A percentile compares a stretch with the other conserved stretches of the same genome.
Conservation (phyloP, 2,888 invertebrate species). For the Cantharis rufa region DNA sequence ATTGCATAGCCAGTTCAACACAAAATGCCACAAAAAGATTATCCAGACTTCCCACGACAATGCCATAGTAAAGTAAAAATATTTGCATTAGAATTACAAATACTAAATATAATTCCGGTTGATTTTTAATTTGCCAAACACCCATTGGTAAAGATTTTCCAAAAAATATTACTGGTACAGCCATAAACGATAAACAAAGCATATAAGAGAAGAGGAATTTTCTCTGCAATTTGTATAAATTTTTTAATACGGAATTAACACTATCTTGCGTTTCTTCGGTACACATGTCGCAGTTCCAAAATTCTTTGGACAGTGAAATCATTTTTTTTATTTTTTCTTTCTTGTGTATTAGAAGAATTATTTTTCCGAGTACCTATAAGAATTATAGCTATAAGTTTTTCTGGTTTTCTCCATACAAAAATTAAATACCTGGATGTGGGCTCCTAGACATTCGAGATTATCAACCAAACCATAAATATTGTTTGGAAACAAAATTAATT, state of each 20-base stretch:
- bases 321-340: background rate
- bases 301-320: background rate
- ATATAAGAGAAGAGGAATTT: background rate
- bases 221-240: background rate
- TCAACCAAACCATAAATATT: background rate
- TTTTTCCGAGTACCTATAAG: background rate
- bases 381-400: no score
- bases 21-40: background rate
- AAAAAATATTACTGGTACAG: background rate
- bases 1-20: background rate
- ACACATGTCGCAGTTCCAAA: background rate
- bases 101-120: background rate
- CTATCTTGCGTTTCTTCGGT: background rate
- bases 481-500: background rate
- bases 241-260: background rate
- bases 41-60: background rate
- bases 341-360: background rate
- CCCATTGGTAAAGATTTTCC: background rate
- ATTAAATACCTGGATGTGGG: background rate
- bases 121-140: background rate
- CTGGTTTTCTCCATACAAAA: no score
- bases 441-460: background rate
- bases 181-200: background rate
- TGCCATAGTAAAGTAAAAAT: background rate
- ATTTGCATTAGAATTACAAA: background rate